Evolutionary conservation across 2,888 invertebrate genomes (phyloP), one percentile per base, ranked within the genome.

Genomic region (Phanerotoma sp.): DNA sequence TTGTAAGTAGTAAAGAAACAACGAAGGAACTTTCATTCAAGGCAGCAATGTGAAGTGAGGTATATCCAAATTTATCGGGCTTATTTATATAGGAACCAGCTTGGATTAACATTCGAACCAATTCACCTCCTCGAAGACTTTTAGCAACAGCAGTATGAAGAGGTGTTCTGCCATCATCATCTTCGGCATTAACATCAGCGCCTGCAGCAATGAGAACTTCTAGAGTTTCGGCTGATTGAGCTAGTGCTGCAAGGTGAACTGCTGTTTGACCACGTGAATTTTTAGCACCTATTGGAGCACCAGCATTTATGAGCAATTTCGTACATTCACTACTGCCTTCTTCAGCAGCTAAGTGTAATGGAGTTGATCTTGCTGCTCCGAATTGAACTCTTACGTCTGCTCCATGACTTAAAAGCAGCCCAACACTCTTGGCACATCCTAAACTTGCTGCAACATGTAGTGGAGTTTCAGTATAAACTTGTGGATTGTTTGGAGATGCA

Each of bases 291-390:
- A 88, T 84, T 45, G 86, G 82, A 1, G 94, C 92, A 1, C 88
- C 87, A 44, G 87, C 84, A 16, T 89, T 86, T 3, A 93, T 73
- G 2, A 93, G 78, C 16, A 91, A 74, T 48, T 82, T 80, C 1
- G 88, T 87, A 63, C 93, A 92, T 62, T 89, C 88, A 1, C 84
- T 84, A 69, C 89, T 89, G 5, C 93, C 92, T 66, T 93, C 93
- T 70, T 93, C 92, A 0, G 93, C 91, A 5, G 94, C 92, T 64
- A 94, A 79, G 78, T 95, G 94, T 22, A 96, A 76, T 2, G 94
- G 89, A 0, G 94, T 93, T 48, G 88, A 84, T 67, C 86, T 83
- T 18, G 85, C 84, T 2, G 81, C 71, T 0, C 91, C 90, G 60
- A 85, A 81, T 58, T 89, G 88, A 0, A 90, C 88, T 46, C 87